phyloP scores from a whole-genome alignment of 1,140 invertebrate genomes.

The Phenacoccus solenopsis region DNA sequence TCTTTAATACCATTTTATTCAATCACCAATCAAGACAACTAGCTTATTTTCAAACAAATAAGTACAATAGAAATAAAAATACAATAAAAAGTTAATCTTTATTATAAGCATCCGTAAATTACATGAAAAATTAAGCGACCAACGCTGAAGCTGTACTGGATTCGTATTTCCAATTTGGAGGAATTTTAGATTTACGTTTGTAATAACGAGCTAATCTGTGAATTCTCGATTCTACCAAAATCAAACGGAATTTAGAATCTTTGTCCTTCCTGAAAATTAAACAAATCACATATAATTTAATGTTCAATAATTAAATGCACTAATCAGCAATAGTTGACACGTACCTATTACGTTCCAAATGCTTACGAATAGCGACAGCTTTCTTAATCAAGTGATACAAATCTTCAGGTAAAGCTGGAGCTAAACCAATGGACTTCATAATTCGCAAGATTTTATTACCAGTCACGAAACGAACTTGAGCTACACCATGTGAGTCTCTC shows the following conservation, averaged over 20 bases:
- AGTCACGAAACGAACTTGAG: slow-evolving; percentile 94
- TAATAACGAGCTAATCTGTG: slow-evolving; percentile 96
- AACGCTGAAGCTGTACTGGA: slow-evolving; percentile 93
- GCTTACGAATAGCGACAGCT: slow-evolving; percentile 96
- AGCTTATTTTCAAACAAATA: too few relatives aligned
- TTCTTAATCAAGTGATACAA: slow-evolving; percentile 98
- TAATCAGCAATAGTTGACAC: too few relatives aligned
- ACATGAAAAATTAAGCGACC: slow-evolving; percentile 63
- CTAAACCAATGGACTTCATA: slow-evolving; percentile 91
- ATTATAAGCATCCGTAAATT: background rate
- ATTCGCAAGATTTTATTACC: slow-evolving; percentile 97
- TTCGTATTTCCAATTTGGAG: slow-evolving; percentile 98
- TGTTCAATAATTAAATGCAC: too few relatives aligned
- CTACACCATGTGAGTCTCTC: slow-evolving; percentile 97
- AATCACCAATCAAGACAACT: too few relatives aligned
- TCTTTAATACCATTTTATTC: too few relatives aligned
- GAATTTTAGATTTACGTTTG: slow-evolving; percentile 87
- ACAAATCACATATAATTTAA: too few relatives aligned
- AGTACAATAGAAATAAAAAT: too few relatives aligned
- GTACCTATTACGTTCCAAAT: slow-evolving; percentile 85
- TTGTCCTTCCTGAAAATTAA: slow-evolving; percentile 65
- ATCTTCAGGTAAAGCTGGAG: slow-evolving; percentile 94
- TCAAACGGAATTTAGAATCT: slow-evolving; percentile 96
- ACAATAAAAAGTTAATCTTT: background rate
- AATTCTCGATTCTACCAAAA: slow-evolving; percentile 97